These are phyloP conservation scores for Sarcophilus harrisii DNA, from an alignment of 2,797 vertebrate genomes.

Conservation along the genomic window DNA sequence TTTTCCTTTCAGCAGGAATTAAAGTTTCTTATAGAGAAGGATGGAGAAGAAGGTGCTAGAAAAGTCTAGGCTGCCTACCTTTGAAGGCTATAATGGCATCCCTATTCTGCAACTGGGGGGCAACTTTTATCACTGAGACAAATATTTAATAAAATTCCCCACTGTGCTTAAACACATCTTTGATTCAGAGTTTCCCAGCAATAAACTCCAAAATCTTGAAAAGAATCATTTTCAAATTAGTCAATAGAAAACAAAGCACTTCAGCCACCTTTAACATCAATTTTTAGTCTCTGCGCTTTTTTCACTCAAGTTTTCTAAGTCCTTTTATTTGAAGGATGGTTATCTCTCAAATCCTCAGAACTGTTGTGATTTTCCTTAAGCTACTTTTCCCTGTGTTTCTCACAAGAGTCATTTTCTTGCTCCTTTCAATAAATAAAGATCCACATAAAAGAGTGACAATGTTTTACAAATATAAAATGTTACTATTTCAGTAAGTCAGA, in stretches of 20 bases:
- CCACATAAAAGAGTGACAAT: neutral
- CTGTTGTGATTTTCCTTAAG: neutral
- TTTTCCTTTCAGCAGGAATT: neutral
- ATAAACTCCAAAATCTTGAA: neutral
- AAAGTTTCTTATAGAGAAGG: neutral
- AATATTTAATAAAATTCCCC: neutral
- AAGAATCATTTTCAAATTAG: neutral
- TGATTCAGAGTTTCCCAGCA: neutral
- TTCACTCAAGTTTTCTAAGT: neutral
- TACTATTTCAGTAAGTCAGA: neutral
- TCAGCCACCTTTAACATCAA: neutral
- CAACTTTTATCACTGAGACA: neutral
- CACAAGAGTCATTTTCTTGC: neutral
- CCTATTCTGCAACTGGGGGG: neutral
- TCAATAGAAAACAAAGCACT: neutral
- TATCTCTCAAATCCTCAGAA: neutral
- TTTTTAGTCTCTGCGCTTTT: neutral
- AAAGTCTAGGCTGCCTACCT: neutral
- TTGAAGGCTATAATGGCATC: neutral
- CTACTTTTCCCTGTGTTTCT: neutral
- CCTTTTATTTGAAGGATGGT: neutral
- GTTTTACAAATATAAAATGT: neutral
- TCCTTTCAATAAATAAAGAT: neutral
- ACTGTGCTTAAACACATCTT: neutral
- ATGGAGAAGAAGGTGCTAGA: neutral